Conservation (phyloP, 2,113 vertebrate genomes). For the Hydropotes inermis region DNA sequence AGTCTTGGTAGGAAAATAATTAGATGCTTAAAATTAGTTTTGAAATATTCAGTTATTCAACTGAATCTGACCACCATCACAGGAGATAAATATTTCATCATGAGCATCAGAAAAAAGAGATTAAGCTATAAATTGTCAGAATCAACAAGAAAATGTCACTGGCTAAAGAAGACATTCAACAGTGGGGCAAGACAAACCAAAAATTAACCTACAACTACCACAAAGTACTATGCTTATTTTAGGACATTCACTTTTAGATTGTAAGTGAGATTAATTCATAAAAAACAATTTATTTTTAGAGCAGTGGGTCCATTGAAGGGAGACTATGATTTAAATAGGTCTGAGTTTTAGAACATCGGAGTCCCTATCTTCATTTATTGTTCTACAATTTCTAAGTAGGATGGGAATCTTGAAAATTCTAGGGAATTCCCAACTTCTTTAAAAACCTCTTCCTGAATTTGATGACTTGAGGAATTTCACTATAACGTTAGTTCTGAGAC, state of each 20-base stretch:
- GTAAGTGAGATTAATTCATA: background rate
- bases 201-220: background rate
- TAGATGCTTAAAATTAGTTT: background rate
- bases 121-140: background rate
- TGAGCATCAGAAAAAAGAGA: background rate
- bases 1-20: background rate
- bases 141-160: constrained; percentile 1
- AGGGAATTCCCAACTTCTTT: background rate
- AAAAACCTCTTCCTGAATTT: background rate
- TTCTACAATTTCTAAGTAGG: background rate
- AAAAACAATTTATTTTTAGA: background rate
- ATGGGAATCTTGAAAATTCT: background rate
- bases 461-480: background rate
- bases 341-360: background rate
- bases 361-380: background rate
- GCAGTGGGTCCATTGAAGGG: background rate
- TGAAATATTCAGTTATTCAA: background rate
- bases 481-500: background rate
- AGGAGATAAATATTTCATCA: background rate
- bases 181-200: background rate
- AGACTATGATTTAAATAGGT: background rate
- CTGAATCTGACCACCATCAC: background rate
- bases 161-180: background rate
- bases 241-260: background rate
- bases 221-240: background rate